Percentiles rank a stretch among this genome's conserved stretches.
Evolutionary conservation across 2,113 vertebrate genomes (phyloP).

Genomic region (Equus quagga): DNA sequence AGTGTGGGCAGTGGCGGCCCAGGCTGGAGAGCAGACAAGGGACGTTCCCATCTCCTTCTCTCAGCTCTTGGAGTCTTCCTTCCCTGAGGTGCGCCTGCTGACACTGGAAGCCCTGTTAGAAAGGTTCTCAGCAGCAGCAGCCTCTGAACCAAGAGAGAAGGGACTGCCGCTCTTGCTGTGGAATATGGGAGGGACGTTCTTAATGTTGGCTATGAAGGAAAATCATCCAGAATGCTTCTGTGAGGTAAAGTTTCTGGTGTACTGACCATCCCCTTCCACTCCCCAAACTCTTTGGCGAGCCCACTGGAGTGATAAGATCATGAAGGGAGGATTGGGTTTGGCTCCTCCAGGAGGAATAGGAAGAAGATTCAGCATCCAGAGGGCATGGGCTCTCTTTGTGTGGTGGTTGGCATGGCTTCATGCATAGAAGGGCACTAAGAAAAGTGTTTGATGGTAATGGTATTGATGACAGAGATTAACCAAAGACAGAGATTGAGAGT

Average conservation of each 20-base stretch:
- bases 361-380: background rate
- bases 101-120: slow-evolving; percentile 88
- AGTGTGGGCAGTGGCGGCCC: slow-evolving; percentile 71
- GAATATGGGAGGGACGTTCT: slow-evolving; percentile 86
- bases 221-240: slow-evolving; percentile 92
- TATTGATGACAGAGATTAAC: background rate
- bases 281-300: background rate
- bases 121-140: slow-evolving; percentile 78
- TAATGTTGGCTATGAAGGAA: slow-evolving; percentile 90
- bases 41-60: slow-evolving; percentile 74
- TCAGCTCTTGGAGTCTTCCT: slow-evolving; percentile 88
- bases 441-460: background rate
- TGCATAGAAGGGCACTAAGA: background rate
- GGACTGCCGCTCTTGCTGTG: slow-evolving; percentile 76
- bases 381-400: background rate
- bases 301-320: background rate
- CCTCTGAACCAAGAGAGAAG: slow-evolving; percentile 57
- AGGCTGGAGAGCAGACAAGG: slow-evolving; percentile 39
- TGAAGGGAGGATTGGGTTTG: background rate
- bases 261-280: background rate
- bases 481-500: background rate
- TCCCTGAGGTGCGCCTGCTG: slow-evolving; percentile 93
- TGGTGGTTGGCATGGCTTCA: background rate
- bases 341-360: background rate
- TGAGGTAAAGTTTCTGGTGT: slow-evolving; percentile 88